Percentiles rank a stretch among this genome's conserved stretches.
Conservation (phyloP, 2,113 vertebrate genomes). For the Phrynocephalus versicolor region DNA sequence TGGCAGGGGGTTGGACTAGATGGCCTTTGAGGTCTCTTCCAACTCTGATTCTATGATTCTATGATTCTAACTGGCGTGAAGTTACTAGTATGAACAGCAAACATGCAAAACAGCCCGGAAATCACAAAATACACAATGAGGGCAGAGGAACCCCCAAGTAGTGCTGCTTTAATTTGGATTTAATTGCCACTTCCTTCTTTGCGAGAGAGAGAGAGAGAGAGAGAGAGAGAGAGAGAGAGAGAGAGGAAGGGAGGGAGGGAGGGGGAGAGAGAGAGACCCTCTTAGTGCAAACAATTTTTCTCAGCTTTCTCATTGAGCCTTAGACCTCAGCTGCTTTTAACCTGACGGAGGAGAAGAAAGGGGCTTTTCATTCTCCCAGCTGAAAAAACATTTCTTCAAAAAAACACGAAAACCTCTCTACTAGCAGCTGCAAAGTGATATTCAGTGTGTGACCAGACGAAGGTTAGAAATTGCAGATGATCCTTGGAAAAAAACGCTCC, state of each 20-base stretch:
- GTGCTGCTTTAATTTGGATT: no score
- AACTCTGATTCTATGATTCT: no score
- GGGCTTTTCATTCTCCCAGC: slow-evolving; percentile 9
- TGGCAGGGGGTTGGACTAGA: no score
- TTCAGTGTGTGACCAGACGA: background rate
- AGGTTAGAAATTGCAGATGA: background rate
- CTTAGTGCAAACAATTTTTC: background rate
- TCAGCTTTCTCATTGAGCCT: background rate
- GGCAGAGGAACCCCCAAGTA: background rate
- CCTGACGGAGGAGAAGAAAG: background rate
- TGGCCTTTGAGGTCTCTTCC: no score
- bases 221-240: background rate
- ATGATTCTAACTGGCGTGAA: no score
- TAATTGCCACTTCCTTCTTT: background rate
- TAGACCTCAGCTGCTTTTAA: slow-evolving; percentile 4
- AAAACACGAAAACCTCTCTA: background rate
- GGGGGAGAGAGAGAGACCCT: background rate
- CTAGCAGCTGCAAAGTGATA: background rate
- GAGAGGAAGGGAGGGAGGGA: background rate
- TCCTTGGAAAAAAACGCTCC: background rate
- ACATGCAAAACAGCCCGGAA: background rate
- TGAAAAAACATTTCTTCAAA: background rate
- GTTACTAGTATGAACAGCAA: no score
- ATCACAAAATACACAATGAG: background rate
- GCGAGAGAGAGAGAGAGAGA: background rate